Evolutionary conservation across 64 coral and sea anemone genomes (phyloP).

Genomic region (Astreopora myriophthalma): DNA sequence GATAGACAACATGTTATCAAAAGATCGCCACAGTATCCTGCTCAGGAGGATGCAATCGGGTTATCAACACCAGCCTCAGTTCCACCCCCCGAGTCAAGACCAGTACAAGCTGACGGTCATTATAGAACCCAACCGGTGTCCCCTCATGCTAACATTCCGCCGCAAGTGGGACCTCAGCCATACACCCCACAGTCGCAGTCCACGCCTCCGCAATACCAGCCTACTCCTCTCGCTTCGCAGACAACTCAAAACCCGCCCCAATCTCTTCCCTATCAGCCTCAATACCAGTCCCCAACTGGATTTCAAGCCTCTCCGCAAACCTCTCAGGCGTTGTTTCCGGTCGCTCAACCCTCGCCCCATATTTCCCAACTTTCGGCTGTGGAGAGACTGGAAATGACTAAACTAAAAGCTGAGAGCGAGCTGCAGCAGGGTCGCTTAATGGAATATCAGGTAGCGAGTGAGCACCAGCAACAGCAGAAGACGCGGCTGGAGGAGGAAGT

Average conservation of each 20-base stretch:
- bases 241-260: background rate
- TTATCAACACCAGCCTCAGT: background rate
- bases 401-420: constrained; percentile 66
- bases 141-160: background rate
- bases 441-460: constrained; percentile 63
- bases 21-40: background rate
- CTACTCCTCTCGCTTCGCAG: background rate
- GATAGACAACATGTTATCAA: background rate
- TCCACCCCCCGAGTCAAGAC: background rate
- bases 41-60: background rate
- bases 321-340: constrained; percentile 15
- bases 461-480: constrained; percentile 59
- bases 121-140: background rate
- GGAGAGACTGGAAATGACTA: constrained; percentile 72
- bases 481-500: constrained; percentile 79
- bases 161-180: background rate
- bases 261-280: background rate
- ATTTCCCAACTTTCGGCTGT: constrained; percentile 22
- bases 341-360: background rate
- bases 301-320: background rate
- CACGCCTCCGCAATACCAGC: constrained; percentile 21
- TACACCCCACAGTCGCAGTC: background rate
- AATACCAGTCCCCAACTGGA: constrained; percentile 42
- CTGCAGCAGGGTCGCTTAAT: constrained; percentile 66
- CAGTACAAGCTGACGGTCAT: background rate